Conservation (phyloP, 2,113 vertebrate species). For the Choloepus hoffmanni region DNA sequence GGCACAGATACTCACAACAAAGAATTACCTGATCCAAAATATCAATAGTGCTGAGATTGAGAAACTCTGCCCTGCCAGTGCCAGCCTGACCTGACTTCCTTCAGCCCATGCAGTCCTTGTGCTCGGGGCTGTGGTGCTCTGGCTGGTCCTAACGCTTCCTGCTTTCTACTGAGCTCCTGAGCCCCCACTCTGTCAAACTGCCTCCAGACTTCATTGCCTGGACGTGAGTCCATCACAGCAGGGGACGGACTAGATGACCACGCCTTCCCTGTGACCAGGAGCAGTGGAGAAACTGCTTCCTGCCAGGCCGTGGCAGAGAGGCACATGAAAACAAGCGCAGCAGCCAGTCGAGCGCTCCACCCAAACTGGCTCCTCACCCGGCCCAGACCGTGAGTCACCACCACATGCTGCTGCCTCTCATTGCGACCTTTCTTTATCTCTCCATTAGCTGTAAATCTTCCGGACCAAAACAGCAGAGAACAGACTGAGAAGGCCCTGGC, state of each 20-base stretch:
- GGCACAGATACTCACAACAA: neutral
- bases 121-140: neutral
- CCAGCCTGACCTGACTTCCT: neutral
- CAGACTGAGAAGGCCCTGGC: slow-evolving; percentile 72
- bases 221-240: slow-evolving; percentile 31
- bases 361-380: slow-evolving; percentile 72
- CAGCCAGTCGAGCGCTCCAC: slow-evolving; percentile 39
- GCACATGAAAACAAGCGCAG: slow-evolving; percentile 36
- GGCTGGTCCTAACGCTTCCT: neutral
- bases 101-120: neutral
- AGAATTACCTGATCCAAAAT: neutral
- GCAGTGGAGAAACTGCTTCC: slow-evolving; percentile 53
- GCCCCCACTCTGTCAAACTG: neutral
- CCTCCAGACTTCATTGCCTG: slow-evolving; percentile 29
- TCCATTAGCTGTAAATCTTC: slow-evolving; percentile 77
- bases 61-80: neutral
- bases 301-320: slow-evolving; percentile 44
- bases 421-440: slow-evolving; percentile 76
- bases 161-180: neutral
- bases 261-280: slow-evolving; percentile 48
- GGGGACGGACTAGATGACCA: neutral
- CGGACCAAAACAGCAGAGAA: slow-evolving; percentile 68
- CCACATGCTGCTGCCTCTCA: slow-evolving; percentile 61
- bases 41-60: neutral
- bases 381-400: slow-evolving; percentile 70